Conservation (phyloP, 2,113 vertebrate species). For the Pachyramphus minor region DNA sequence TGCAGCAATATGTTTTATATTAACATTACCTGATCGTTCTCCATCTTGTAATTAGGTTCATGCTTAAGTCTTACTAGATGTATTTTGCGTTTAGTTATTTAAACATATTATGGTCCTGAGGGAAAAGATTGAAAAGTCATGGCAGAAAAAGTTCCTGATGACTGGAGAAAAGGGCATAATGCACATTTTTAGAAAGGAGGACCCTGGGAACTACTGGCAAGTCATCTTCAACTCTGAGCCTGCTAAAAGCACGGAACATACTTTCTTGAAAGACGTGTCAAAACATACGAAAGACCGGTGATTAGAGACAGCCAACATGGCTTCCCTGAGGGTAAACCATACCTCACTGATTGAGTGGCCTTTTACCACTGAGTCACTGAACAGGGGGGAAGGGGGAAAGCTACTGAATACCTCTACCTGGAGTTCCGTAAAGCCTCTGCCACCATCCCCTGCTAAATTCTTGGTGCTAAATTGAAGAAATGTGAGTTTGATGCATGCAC, state of each 20-base stretch:
- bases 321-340: neutral
- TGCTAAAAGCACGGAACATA: neutral
- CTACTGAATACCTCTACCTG: neutral
- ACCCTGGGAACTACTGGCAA: neutral
- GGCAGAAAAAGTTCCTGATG: neutral
- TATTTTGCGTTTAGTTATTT: neutral
- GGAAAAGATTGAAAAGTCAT: neutral
- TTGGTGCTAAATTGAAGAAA: neutral
- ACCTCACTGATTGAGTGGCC: neutral
- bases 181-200: neutral
- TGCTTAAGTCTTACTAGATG: neutral
- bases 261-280: neutral
- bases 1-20: neutral
- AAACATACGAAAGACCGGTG: neutral
- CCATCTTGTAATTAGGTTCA: neutral
- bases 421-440: neutral
- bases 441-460: neutral
- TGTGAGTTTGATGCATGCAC: neutral
- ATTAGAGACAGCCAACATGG: neutral
- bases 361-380: neutral
- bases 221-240: neutral
- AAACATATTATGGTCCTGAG: neutral
- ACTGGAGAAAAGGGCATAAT: neutral
- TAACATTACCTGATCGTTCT: neutral
- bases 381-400: neutral